phyloP scores from a whole-genome alignment of 2,888 invertebrate genomes.

The Pseudococcus viburni region DNA sequence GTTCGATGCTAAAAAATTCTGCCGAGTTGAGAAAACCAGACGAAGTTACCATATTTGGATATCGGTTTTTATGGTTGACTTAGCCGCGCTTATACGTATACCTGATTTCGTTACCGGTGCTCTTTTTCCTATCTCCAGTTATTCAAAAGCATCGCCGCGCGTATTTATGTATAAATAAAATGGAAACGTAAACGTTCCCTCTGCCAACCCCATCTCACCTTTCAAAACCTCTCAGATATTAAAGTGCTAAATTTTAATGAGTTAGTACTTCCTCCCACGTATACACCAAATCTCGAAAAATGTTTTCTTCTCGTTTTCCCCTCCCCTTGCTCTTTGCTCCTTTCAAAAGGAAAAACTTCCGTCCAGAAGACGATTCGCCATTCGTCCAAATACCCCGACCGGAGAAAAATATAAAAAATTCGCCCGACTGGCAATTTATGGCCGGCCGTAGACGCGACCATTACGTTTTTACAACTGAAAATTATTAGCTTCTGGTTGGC shows the following conservation, averaged over 20 bases:
- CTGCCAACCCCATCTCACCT: not conserved
- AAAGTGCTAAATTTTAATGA: constrained; percentile 58
- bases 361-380: not conserved
- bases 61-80: constrained; percentile 52
- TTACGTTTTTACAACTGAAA: constrained; percentile 41
- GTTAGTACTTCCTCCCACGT: constrained; percentile 41
- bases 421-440: constrained; percentile 38
- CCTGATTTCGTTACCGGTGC: constrained; percentile 19
- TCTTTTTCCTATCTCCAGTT: not conserved
- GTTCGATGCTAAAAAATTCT: constrained; percentile 47
- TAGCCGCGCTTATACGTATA: constrained; percentile 4
- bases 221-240: constrained; percentile 11
- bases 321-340: not conserved
- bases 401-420: constrained; percentile 30
- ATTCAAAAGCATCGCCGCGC: not conserved
- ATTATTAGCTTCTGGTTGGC: constrained; percentile 44
- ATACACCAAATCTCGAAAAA: constrained; percentile 1
- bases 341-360: not conserved
- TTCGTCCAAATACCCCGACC: not conserved
- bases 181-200: not conserved
- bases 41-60: constrained; percentile 50
- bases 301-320: not conserved
- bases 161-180: constrained; percentile 21
- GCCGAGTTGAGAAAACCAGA: constrained; percentile 44
- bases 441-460: constrained; percentile 19